phyloP scores from a whole-genome alignment of 2,113 vertebrate genomes.

The Corydoras sp. region DNA sequence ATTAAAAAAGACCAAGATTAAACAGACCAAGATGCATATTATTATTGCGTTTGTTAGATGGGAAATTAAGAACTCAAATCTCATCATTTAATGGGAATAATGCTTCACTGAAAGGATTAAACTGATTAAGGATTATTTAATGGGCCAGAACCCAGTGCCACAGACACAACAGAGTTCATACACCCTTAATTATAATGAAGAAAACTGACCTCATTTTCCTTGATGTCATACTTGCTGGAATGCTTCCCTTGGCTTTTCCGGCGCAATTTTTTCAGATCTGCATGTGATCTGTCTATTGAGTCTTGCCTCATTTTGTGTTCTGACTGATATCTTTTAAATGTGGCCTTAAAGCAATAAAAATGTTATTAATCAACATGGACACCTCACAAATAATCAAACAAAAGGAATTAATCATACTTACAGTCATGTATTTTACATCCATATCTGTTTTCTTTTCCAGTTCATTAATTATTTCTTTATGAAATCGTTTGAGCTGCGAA shows the following conservation, averaged over 20 bases:
- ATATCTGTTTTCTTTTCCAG: conserved; percentile 94
- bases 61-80: too few relatives aligned
- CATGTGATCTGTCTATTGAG: conserved; percentile 85
- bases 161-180: too few relatives aligned
- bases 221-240: conserved; percentile 79
- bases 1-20: too few relatives aligned
- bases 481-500: conserved; percentile 86
- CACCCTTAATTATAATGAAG: neutral
- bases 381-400: neutral
- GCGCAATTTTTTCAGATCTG: conserved; percentile 88
- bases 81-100: too few relatives aligned
- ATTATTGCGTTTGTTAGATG: too few relatives aligned
- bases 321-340: conserved; percentile 88
- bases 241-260: conserved; percentile 92
- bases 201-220: conserved; percentile 82
- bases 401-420: conserved; percentile 60
- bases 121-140: too few relatives aligned
- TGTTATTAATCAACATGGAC: neutral
- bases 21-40: too few relatives aligned
- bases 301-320: conserved; percentile 87
- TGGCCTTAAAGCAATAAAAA: conserved; percentile 70
- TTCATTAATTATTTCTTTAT: conserved; percentile 84
- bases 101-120: too few relatives aligned
- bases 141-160: too few relatives aligned
- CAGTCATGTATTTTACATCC: conserved; percentile 95